Evolutionary conservation across 1,140 invertebrate species (phyloP).

Genomic region (Wasmannia auropunctata): DNA sequence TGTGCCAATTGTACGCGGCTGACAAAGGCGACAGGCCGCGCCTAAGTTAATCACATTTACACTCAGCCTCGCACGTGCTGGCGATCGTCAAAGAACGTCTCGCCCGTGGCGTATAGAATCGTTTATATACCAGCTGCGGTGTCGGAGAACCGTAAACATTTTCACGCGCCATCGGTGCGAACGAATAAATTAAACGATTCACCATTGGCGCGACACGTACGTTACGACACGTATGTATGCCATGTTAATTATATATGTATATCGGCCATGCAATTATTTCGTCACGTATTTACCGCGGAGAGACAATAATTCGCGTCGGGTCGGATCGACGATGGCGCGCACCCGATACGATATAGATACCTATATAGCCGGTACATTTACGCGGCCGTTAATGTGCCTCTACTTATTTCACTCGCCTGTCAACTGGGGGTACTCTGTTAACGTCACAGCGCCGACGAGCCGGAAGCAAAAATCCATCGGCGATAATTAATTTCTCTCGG

Average conservation of each 20-base stretch:
- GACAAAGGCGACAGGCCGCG: constrained; percentile 61
- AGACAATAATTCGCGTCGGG: constrained; percentile 26
- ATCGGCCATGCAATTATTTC: constrained; percentile 3
- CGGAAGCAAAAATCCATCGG: constrained; percentile 24
- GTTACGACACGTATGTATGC: not conserved
- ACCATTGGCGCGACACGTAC: not conserved
- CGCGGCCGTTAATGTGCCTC: not conserved
- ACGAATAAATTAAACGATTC: constrained; percentile 46
- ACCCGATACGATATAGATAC: not conserved
- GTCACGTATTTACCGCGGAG: constrained; percentile 7
- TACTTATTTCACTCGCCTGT: constrained; percentile 25
- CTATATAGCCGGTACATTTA: too few relatives aligned
- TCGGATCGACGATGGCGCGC: not conserved
- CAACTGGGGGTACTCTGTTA: constrained; percentile 34
- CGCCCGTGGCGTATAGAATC: not conserved
- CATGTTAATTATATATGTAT: constrained; percentile 29
- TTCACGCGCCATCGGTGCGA: constrained; percentile 38
- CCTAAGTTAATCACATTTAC: constrained; percentile 64
- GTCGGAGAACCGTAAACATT: constrained; percentile 24
- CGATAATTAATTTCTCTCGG: constrained; percentile 46
- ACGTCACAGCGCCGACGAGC: constrained; percentile 12
- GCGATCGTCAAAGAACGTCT: constrained; percentile 25
- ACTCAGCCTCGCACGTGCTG: not conserved
- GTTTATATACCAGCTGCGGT: constrained; percentile 18
- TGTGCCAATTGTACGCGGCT: constrained; percentile 51